Evolutionary conservation across 2,888 invertebrate species (phyloP), one percentile per base, ranked within the genome.

Genomic region (Trichogramma evanescens): DNA sequence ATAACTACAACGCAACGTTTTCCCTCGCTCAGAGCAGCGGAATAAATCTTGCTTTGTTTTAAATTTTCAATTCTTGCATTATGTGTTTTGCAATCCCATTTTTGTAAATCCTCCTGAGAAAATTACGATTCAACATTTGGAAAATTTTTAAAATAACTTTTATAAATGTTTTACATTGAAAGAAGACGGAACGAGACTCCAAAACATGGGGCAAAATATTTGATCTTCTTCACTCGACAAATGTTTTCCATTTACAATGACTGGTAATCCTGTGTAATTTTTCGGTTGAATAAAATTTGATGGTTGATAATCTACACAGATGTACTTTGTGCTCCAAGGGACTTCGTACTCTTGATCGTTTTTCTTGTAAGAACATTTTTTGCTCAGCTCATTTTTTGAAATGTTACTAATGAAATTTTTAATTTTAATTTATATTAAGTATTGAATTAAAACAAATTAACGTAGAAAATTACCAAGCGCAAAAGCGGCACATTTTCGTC

Each of bases 11-110:
- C n/a, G 13, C 64, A 64, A 10, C 64, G 56, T 58, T 62, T 59
- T 7, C 62, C 62, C 46, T 59, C 54, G 8, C 7, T 52, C 8
- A 62, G 53, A 26, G 59, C 44, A 42, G 56, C 3, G 42, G 62
- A 55, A 48, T 62, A 64, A n/a, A 64, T 50, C 49, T 58, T 62
- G 43, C 59, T 62, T 46, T 62, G 46, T 8, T 38, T 7, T 13
- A 64, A 39, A 64, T 62, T 62, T 59, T 64, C 64, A 39, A 64
- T 26, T 6, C 64, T 46, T 3, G 64, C 64, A 59, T 64, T 64
- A n/a, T 64, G 55, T 7, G 62, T 62, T 40, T 38, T 48, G 45
- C 52, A 54, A 9, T 48, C 54, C 61, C 62, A 62, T 42, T 62
- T 53, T 26, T 51, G 45, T 38, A 59, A 44, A 40, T 57, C 52